Evolutionary conservation across 1,140 invertebrate species (phyloP).

Genomic region (Charaxes varanes): DNA sequence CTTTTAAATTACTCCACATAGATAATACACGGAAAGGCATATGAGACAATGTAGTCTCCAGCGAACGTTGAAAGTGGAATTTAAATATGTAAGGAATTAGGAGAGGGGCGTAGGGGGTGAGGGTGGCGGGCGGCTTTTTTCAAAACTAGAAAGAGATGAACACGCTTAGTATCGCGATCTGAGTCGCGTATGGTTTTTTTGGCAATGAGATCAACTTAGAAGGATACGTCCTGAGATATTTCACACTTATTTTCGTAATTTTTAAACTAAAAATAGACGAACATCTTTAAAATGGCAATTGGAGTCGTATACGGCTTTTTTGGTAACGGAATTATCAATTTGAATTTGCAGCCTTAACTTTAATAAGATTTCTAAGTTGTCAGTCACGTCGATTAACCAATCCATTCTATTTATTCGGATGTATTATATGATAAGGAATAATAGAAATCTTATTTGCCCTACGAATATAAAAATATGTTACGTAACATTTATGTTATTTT

Average conservation of each 20-base stretch:
- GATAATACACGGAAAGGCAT: too few relatives aligned
- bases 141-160: conserved; percentile 73
- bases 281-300: neutral
- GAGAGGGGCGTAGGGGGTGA: conserved; percentile 32
- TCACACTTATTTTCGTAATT: conserved; percentile 1
- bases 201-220: conserved; percentile 29
- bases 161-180: conserved; percentile 70
- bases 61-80: conserved; percentile 64
- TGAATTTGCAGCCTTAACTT: too few relatives aligned
- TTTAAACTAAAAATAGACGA: neutral
- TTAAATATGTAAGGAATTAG: conserved; percentile 73
- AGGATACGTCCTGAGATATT: conserved; percentile 40
- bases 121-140: conserved; percentile 44
- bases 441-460: too few relatives aligned
- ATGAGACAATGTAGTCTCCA: conserved; percentile 64
- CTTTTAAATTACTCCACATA: too few relatives aligned
- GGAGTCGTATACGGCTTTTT: too few relatives aligned
- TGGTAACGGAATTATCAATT: too few relatives aligned
- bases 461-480: too few relatives aligned
- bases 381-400: too few relatives aligned
- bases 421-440: too few relatives aligned
- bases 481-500: too few relatives aligned
- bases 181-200: conserved; percentile 27
- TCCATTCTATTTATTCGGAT: too few relatives aligned
- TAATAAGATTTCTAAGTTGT: too few relatives aligned